Conservation (phyloP, 2,797 vertebrate species). For the Lacerta agilis region DNA sequence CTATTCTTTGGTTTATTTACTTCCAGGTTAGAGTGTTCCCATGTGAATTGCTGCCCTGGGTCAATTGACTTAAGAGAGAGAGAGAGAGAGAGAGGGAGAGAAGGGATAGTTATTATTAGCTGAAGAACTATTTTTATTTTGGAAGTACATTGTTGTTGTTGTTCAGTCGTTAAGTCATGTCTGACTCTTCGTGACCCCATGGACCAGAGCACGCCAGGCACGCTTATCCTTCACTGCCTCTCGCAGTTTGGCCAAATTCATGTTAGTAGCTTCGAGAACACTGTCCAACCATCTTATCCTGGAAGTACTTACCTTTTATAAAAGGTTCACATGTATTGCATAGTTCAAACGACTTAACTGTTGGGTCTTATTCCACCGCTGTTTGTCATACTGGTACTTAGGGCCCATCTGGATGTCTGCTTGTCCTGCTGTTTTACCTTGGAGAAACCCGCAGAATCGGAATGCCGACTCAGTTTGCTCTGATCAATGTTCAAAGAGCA, state of each 20-base stretch:
- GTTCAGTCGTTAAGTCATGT: too few species aligned
- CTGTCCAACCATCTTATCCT: too few species aligned
- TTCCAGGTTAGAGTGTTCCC: constrained; percentile 99
- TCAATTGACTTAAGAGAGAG: constrained; percentile 90
- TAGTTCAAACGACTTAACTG: background rate
- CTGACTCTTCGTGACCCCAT: too few species aligned
- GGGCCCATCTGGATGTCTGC: background rate
- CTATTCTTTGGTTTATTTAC: constrained; percentile 99
- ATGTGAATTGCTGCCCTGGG: constrained; percentile 98
- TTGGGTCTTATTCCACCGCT: background rate
- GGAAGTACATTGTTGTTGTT: too few species aligned
- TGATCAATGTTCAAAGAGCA: background rate
- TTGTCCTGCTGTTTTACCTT: background rate
- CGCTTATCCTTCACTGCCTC: too few species aligned
- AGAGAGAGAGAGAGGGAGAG: constrained; percentile 44
- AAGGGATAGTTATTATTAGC: background rate
- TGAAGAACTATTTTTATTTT: constrained; percentile 28
- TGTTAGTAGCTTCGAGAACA: too few species aligned
- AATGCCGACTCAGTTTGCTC: too few species aligned
- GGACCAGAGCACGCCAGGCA: too few species aligned
- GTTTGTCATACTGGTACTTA: constrained; percentile 3
- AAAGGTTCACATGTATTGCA: constrained; percentile 30
- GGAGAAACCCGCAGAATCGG: background rate
- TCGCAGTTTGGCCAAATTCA: too few species aligned
- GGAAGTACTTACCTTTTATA: constrained; percentile 32